Base-by-base conservation (phyloP, 2,797 vertebrate genomes). In the Cirrhinus molitorella region DNA sequence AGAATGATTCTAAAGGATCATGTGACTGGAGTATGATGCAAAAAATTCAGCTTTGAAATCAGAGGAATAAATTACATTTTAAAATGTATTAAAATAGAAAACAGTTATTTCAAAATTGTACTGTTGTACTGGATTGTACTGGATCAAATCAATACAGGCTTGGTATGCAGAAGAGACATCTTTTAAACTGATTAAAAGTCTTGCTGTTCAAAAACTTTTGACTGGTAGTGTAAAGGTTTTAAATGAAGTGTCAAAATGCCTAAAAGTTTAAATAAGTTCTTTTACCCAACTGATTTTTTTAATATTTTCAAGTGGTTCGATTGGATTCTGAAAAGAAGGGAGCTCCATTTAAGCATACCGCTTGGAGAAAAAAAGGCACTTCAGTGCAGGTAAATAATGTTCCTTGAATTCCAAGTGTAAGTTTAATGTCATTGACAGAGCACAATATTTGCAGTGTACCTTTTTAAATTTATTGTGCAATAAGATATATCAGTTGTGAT, bases 301-400 rank as follows among this genome's bases (percentile, higher is more conserved):
- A 23, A 25, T 71, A 2, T 68, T 73, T 92, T 70, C 71, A 63
- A 94, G 92, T 84, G 82, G 55, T 63, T 76, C 16, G 65, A 45
- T 59, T 66, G 75, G 40, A 79, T 51, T 6, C 8, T 31, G 0
- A 89, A 87, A 74, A 89, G 70, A 78, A 93, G 85, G 79, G 82
- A n/a, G 61, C 57, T 95, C 80, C 90, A 94, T 47, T 19, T 90
- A 25, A 90, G 85, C 5, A 4, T 2, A 1, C 53, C 73, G 0
- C 83, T 55, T 57, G 65, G 88, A 43, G 87, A 89, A 43, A 17
- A 72, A 45, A 66, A 79, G 2, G 0, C 57, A 6, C 55, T 43
- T 34, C 83, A 87, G 23, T 80, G 14, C 16, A 92, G 90, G 94
- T 95, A 88, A 89, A 78, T 49, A 59, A 2, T 8, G 7, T 55